Base-by-base conservation (phyloP, 2,113 vertebrate species). In the Amblyornis subalaris region DNA sequence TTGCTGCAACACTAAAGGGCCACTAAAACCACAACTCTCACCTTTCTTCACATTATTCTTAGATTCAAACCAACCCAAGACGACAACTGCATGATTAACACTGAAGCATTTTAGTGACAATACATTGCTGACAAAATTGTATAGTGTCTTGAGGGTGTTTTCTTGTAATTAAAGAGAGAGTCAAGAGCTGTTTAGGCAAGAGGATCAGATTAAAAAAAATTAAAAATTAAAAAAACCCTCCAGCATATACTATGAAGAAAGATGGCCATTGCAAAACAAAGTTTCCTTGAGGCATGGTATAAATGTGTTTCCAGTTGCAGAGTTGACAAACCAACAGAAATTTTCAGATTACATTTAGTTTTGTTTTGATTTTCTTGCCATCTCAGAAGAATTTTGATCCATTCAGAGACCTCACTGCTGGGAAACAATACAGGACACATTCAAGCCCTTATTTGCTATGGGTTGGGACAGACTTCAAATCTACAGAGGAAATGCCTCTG, bases 121-220 rank as follows among this genome's bases (percentile, higher is more conserved):
- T 51, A 61, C 14, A 12, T 28, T 57, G 74, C 33, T 94, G 53
- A 50, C 54, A 91, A 89, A 78, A 91, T 67, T 86, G 22, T 85
- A 29, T 65, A 15, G 36, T 66, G 73, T 87, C 84, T 67, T 87
- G 62, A 81, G 58, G 53, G 35, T 67, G 35, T 70, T 60, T 25
- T 70, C 67, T 86, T 74, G 45, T 91, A 84, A 89, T 94, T 95
- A 95, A 97, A 92, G 24, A 60, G 48, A 35, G 12, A 90, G 42
- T 87, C 33, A 29, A 70, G 60, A 65, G 38, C 45, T 81, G 18
- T 85, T 94, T 79, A 50, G 69, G 12, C 70, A 86, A 79, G 26
- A 94, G 23, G 23, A 57, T 85, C 22, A 66, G 31, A 83, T 61
- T 62, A 24, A 67, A 53, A 70, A 71, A 53, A 58, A n/a, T 3